A percentile compares a stretch with the other conserved stretches of the same genome.
Conservation (phyloP, 2,113 vertebrate genomes). For the Corydoras maculifer region DNA sequence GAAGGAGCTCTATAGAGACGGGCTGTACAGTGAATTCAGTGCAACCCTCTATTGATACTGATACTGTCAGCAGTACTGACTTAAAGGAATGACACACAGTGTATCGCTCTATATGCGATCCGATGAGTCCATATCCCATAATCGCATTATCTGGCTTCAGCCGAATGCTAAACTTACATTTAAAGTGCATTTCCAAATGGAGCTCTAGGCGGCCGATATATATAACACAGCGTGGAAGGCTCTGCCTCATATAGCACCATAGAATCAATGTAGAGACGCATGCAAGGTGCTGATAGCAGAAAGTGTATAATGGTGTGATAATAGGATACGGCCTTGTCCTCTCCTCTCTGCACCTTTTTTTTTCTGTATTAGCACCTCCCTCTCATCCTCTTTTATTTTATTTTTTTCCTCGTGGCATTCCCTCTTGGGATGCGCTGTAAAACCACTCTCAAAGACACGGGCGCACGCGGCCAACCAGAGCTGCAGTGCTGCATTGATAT, state of each 20-base stretch:
- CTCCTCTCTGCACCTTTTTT: not conserved
- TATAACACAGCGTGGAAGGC: not conserved
- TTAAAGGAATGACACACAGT: not conserved
- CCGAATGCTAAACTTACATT: not conserved
- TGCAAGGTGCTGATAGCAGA: not conserved
- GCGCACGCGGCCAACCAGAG: not conserved
- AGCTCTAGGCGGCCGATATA: not conserved
- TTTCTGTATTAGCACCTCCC: slow-evolving; percentile 5
- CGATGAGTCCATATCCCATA: not conserved
- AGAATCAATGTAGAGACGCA: not conserved
- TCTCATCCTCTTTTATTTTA: slow-evolving; percentile 10
- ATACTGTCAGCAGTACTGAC: too few relatives aligned
- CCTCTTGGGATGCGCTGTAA: not conserved
- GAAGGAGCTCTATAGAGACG: too few relatives aligned
- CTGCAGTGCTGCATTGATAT: slow-evolving; percentile 42
- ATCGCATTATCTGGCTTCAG: not conserved
- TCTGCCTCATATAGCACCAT: not conserved
- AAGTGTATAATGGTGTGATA: slow-evolving; percentile 1
- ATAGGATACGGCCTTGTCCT: not conserved
- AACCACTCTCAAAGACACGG: slow-evolving; percentile 3
- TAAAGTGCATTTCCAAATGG: not conserved
- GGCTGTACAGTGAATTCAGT: too few relatives aligned
- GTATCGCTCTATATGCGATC: not conserved
- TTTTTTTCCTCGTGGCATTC: slow-evolving; percentile 1
- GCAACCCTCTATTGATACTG: too few relatives aligned